phyloP scores from a whole-genome alignment of 2,113 vertebrate genomes.

The Picathartes gymnocephalus region DNA sequence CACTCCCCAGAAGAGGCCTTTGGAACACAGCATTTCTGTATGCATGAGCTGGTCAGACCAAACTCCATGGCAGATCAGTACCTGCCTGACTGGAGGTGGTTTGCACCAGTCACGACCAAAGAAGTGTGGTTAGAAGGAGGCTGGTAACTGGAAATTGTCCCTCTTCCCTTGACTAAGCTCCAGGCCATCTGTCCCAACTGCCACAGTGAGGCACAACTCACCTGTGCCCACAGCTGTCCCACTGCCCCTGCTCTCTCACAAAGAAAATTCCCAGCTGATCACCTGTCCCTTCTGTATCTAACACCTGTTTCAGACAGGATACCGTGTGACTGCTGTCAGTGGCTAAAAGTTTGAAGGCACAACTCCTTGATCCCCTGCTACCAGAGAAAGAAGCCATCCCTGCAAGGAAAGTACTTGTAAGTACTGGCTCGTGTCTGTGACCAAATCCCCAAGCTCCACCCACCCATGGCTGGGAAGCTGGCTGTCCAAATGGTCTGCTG shows the following conservation, averaged over 20 bases:
- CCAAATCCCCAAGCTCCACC: not conserved
- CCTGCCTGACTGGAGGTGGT: not conserved
- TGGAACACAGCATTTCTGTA: not conserved
- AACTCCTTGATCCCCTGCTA: not conserved
- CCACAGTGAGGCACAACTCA: not conserved
- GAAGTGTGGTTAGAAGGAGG: not conserved
- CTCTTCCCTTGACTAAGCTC: not conserved
- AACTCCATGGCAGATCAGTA: not conserved
- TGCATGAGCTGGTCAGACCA: not conserved
- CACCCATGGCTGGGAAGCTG: not conserved
- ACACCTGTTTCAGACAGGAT: not conserved
- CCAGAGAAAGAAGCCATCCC: not conserved
- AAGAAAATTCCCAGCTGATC: not conserved
- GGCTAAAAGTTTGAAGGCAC: not conserved
- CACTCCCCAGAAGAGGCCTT: not conserved
- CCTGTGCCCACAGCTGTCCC: not conserved
- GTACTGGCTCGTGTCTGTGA: not conserved
- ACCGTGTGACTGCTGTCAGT: accelerated
- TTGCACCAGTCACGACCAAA: not conserved
- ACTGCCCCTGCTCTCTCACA: not conserved
- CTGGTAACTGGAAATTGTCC: not conserved
- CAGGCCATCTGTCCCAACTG: not conserved
- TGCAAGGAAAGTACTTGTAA: not conserved
- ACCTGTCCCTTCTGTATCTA: not conserved
- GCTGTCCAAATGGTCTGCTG: not conserved